Base-by-base conservation (phyloP, 2,113 vertebrate species). In the Herpailurus yagouaroundi region DNA sequence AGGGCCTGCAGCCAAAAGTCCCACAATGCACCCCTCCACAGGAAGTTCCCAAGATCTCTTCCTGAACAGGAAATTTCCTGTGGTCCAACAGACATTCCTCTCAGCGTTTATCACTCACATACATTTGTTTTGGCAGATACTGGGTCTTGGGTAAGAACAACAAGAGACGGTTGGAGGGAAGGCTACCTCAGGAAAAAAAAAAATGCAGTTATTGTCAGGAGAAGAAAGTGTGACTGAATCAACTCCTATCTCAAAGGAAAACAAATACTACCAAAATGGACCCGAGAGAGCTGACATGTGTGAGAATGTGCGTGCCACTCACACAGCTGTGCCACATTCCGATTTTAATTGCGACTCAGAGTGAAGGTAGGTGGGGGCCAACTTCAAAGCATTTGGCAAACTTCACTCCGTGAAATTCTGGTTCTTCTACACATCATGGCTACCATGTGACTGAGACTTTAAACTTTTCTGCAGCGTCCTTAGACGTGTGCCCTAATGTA, bases 1-100 rank as follows among this genome's bases (percentile, higher is more conserved):
- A 98, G 98, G 98, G 98, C 98, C 60, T 89, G 90, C 97, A 98
- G 99, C 99, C 99, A 99, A 98, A 80, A 98, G 98, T 98, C 99
- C 99, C 99, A 99, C 98, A 99, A 99, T 99, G 92, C 98, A 98
- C 98, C 52, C 31, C 98, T 98, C 93, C 98, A 98, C 99, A 99
- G 99, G 99, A 99, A 99, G 99, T 98, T 99, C 99, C 99, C 98
- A 98, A 99, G 99, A 99, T 99, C 98, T 84, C 98, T 99, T 99
- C 99, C 99, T 99, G 99, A 98, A 98, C 99, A 99, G 99, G 99
- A 99, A 99, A 99, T 99, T 99, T 99, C 99, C 99, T 99, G 99
- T 98, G 98, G 99, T 98, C 98, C 98, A 99, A 99, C 99, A 98
- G 99, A 99, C 99, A 99, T 98, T 98, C 98, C 98, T 98, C 97